Base-by-base conservation (phyloP, 2,888 invertebrate genomes). In the Stenodema calcarata region DNA sequence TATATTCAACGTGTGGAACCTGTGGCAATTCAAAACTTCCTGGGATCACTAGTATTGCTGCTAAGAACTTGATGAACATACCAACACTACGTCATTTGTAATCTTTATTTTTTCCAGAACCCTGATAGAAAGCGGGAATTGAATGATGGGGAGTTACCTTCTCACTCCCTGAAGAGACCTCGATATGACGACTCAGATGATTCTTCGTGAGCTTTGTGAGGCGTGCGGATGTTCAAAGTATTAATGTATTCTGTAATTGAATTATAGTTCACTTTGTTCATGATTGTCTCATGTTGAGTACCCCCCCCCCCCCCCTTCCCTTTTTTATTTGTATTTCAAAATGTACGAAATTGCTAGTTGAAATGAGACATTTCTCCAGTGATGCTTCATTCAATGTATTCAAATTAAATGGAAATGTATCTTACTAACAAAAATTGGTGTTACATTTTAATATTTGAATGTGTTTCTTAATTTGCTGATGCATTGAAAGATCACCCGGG, bases 151-250 rank as follows among this genome's bases (percentile, higher is more conserved):
- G 81, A 81, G 14, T 14, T 28, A 28, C 35, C 81, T 14, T 28
- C 47, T 54, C 42, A 41, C 14, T 44, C 78, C 0, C 41, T 28
- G 9, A 78, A 78, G 78, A 35, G 78, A 27, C 42, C 78, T 14
- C 44, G 78, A 14, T 78, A 18, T 14, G 78, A 78, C 18, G 78
- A 78, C 12, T 78, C 78, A 9, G 78, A 78, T 23, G 78, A 78
- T 44, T 41, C 41, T 9, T 42, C 44, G 9, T 78, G 62, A 62
- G 62, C 11, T 62, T 23, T 23, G n/a, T 62, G 16, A 47, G 47
- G 16, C 47, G 7, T 4, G 35, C 35, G 2, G 35, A 2, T 35
- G 35, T 4, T 47, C 47, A 3, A 62, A 6, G 62, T 23, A 44
- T 44, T 4, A 18, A 62, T 62, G 23, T 62, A 6, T 62, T 27